These are phyloP conservation scores for Drosophila ustulata DNA, from an alignment of 2,888 invertebrate species.

Conservation along the genomic window DNA sequence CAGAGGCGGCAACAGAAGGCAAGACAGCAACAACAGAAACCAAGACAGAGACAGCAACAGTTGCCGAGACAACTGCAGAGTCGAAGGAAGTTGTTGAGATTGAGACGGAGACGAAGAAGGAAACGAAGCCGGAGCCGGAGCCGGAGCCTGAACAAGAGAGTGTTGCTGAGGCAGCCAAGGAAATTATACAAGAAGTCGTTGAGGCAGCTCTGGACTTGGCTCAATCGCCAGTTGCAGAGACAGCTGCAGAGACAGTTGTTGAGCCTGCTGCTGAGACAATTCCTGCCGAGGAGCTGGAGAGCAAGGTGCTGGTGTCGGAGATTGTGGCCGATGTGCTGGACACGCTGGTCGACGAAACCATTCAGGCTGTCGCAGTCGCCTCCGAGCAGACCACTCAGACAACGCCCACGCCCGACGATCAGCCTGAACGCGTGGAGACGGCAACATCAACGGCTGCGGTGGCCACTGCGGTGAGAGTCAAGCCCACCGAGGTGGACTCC, in stretches of 20 bases:
- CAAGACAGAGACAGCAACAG: background rate
- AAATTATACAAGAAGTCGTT: conserved; percentile 79
- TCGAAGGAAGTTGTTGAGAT: background rate
- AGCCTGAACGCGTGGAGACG: background rate
- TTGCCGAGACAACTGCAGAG: background rate
- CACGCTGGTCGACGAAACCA: conserved; percentile 72
- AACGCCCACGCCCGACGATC: conserved; percentile 37
- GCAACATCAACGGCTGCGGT: background rate
- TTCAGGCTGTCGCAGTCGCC: conserved; percentile 57
- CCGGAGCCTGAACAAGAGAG: conserved; percentile 35
- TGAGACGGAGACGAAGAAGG: too few relatives aligned
- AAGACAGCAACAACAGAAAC: background rate
- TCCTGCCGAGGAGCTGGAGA: conserved; percentile 15
- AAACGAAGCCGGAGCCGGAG: too few relatives aligned
- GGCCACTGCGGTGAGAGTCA: conserved; percentile 37
- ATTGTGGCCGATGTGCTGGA: conserved; percentile 77
- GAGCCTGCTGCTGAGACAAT: background rate
- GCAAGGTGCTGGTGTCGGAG: conserved; percentile 59
- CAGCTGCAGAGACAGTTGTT: too few relatives aligned
- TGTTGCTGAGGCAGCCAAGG: conserved; percentile 63
- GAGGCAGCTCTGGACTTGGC: conserved; percentile 69
- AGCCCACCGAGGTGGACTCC: conserved; percentile 78
- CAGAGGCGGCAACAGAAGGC: background rate
- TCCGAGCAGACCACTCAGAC: conserved; percentile 58
- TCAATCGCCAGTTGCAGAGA: background rate